phyloP scores from a whole-genome alignment of 1,140 invertebrate species.

The Macrobrachium rosenbergii region DNA sequence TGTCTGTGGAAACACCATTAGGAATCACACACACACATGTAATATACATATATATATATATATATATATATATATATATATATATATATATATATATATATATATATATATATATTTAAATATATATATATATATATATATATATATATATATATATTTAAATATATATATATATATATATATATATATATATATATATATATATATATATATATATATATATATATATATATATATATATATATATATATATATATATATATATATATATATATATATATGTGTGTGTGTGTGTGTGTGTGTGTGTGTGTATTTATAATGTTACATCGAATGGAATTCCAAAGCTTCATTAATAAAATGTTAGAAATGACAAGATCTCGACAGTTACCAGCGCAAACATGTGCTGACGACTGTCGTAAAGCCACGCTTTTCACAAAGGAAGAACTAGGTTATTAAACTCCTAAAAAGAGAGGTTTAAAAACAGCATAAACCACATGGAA shows the following conservation, averaged over 20 bases:
- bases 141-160: neutral
- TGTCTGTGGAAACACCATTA: too few relatives aligned
- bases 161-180: neutral
- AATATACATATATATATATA: slow-evolving; percentile 5
- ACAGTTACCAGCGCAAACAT: too few relatives aligned
- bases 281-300: slow-evolving; percentile 20
- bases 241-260: neutral
- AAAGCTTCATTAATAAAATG: too few relatives aligned
- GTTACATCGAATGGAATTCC: neutral
- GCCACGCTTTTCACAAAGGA: too few relatives aligned
- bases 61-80: slow-evolving; percentile 21
- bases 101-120: neutral
- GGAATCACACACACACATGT: neutral
- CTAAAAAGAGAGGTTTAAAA: too few relatives aligned
- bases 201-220: neutral
- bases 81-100: slow-evolving; percentile 18
- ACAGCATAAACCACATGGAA: neutral
- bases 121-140: neutral
- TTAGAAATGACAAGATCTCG: too few relatives aligned
- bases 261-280: neutral
- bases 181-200: neutral
- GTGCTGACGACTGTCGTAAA: too few relatives aligned
- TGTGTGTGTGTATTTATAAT: neutral
- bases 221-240: neutral
- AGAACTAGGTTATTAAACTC: too few relatives aligned